These are phyloP conservation scores for Aplodontia rufa DNA, from an alignment of 2,113 vertebrate species.

Conservation along the genomic window DNA sequence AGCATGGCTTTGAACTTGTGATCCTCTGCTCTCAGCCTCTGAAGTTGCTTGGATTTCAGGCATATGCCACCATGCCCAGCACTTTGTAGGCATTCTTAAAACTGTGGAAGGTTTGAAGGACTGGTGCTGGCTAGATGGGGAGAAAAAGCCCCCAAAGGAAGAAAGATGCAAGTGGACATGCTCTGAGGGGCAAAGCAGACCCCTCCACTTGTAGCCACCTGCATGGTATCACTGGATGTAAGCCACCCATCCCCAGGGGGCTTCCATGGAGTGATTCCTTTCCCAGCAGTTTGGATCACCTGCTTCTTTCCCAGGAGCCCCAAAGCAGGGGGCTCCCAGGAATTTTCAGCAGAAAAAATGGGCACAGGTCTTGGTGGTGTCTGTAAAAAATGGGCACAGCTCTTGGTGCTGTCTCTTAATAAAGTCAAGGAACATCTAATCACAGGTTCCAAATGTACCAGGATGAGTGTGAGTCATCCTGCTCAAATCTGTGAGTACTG, in stretches of 20 bases:
- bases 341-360: neutral
- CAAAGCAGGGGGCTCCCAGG: neutral
- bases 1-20: too few species aligned
- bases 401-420: neutral
- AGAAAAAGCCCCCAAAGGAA: neutral
- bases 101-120: neutral
- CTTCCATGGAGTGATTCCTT: neutral
- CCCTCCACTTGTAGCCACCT: neutral
- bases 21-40: too few species aligned
- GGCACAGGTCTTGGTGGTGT: neutral
- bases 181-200: neutral
- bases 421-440: neutral
- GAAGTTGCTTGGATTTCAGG: too few species aligned
- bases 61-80: too few species aligned
- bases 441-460: neutral
- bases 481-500: fast-evolving
- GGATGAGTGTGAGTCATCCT: fast-evolving
- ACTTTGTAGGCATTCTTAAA: neutral
- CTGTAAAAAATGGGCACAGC: fast-evolving
- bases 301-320: neutral
- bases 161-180: neutral
- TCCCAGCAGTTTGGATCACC: neutral
- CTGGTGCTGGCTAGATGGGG: too few species aligned
- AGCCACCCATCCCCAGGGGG: neutral
- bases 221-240: neutral